Evolutionary conservation across 2,888 invertebrate genomes (phyloP), one percentile per base, ranked within the genome.

Genomic region (Lycaena phlaeas): DNA sequence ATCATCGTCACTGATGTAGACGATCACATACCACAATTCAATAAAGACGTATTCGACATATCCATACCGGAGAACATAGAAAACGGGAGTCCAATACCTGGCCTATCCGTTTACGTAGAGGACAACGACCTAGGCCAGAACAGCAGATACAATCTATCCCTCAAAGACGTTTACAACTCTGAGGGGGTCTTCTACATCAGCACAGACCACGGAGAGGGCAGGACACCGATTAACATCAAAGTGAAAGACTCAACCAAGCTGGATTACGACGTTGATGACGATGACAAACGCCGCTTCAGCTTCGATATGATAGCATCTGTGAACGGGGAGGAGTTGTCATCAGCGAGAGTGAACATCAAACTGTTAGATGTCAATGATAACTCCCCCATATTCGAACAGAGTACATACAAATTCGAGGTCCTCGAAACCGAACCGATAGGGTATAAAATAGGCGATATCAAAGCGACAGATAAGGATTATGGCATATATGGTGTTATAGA

Each of bases 361-460:
- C 67, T 94, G 1, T 57, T 88, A 18, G 95, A 95, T 64, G 90
- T 90, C 37, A 95, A 95, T 57, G 95, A 95, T 53, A 94, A 94
- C 54, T 73, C 89, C 0, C 94, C 94, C 0, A 67, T 88, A 26
- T 94, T 93, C 56, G 79, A 87, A 5, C 76, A 87, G 43, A 63
- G 85, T 0, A 86, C 86, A 10, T 93, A 92, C 56, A 87, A 88
- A 41, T 86, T 92, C 27, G 85, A 87, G 28, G 88, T 92, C 0
- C 69, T 86, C 1, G 93, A 94, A 68, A 89, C 91, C 62, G 81
- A 88, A 0, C 73, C 86, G 0, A 73, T 87, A 1, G 89, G 88
- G 1, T 81, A 86, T 0, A 85, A 87, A 55, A 87, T 93, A 17
- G 89, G 89, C 0, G 84, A 89, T 37, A 85, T 93, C 0, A 72